Evolutionary conservation across 2,797 vertebrate species (phyloP), one percentile per base, ranked within the genome.

Genomic region (Acridotheres tristis): DNA sequence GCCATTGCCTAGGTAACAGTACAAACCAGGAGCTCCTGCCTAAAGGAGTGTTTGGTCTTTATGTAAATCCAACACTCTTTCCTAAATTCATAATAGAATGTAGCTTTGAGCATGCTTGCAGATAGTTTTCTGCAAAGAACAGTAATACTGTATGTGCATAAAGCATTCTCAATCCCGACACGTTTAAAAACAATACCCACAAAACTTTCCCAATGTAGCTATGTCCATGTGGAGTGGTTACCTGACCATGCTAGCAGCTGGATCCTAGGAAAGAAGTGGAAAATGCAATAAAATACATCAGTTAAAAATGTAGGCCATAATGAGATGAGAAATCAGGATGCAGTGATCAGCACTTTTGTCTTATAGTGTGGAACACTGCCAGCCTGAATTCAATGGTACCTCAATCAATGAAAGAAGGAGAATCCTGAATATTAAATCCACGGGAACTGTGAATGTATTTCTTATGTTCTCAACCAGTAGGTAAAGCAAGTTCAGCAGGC

Each of bases 381-480:
- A 96, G 72, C 59, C 87, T 77, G 88, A 96, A 88, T 94, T 94
- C 96, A 91, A 38, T 87, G 71, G 55, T 73, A 91, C 59, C 85
- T 76, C 85, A 81, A 73, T 93, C 42, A 21, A 95, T 96, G 47
- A 90, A 89, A 90, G 93, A 91, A 61, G 62, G 77, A 94, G 74
- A 82, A 89, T 87, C 63, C 61, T 89, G 91, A 93, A 90, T 94
- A 93, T 61, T 68, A 89, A 88, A 94, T 85, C 72, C 65, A 66
- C 11, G 7, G 54, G 57, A 90, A 71, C 36, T 0, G 0, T 74
- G 72, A 95, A 90, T 95, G 42, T 76, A 88, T 95, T 80, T 82
- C 74, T 74, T 94, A 78, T 15, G 50, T 82, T 90, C 83, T 95
- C 79, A 94, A 27, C 42, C 91, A 89, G 80, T 87, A 93, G 68